Percentiles rank a stretch among this genome's conserved stretches.
Conservation (phyloP, 53 echinoderm and acorn worm genomes). For the Stichopus horrens region DNA sequence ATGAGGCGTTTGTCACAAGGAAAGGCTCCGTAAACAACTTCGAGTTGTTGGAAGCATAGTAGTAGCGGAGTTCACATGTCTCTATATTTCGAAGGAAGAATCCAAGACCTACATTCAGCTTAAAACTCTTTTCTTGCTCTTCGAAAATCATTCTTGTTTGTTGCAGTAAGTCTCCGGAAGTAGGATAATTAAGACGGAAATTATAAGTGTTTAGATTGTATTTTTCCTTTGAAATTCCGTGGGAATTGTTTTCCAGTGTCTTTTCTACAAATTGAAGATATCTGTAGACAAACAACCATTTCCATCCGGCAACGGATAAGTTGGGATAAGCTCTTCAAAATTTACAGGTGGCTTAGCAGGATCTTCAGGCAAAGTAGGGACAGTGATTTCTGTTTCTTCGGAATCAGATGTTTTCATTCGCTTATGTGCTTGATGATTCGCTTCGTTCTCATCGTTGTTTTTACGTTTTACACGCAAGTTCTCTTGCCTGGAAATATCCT, state of each 20-base stretch:
- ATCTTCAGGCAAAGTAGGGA: not conserved
- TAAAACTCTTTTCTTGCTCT: constrained; percentile 22
- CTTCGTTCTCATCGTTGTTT: not conserved
- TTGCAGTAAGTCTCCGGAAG: not conserved
- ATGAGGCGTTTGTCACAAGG: no score
- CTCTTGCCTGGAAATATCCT: not conserved
- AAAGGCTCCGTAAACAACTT: constrained; percentile 28
- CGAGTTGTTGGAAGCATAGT: constrained; percentile 52
- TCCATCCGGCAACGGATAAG: no score
- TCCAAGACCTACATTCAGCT: constrained; percentile 53
- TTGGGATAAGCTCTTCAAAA: not conserved
- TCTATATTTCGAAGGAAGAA: constrained; percentile 52
- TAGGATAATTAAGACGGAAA: not conserved
- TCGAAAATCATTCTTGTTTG: constrained; percentile 10
- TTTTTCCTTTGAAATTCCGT: constrained; percentile 15
- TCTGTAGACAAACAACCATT: not conserved
- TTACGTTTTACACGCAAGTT: not conserved
- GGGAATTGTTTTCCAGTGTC: no score
- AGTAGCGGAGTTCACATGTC: constrained; percentile 53
- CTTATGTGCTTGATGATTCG: not conserved
- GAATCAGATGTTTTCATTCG: constrained; percentile 33
- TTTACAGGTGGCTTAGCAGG: not conserved
- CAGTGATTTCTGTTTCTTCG: not conserved
- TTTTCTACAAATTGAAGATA: no score
- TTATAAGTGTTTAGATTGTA: not conserved